These are phyloP conservation scores for Dermochelys coriacea DNA, from an alignment of 2,797 vertebrate genomes.

Conservation along the genomic window DNA sequence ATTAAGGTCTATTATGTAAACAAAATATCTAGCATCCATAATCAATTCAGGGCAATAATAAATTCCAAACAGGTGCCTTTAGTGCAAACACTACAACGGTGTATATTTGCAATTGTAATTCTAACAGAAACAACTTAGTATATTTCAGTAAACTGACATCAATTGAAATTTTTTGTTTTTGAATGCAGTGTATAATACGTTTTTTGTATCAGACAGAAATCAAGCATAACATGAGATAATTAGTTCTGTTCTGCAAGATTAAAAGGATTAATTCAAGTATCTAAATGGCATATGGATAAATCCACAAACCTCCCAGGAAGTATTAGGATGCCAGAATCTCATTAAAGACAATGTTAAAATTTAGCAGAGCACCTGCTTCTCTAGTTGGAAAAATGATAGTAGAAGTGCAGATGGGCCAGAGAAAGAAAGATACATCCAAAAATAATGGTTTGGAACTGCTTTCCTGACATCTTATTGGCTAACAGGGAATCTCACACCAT, in stretches of 20 bases:
- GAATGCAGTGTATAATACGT: neutral
- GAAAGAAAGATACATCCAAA: neutral
- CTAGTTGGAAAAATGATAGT: neutral
- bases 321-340: conserved; percentile 17
- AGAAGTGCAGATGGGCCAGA: neutral
- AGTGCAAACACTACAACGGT: neutral
- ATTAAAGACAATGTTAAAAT: conserved; percentile 51
- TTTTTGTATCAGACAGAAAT: conserved; percentile 30
- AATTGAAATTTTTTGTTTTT: neutral
- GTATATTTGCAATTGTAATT: neutral
- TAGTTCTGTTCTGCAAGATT: conserved; percentile 18
- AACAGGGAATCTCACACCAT: neutral
- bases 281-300: conserved; percentile 21
- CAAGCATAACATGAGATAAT: conserved; percentile 32
- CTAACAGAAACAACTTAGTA: neutral
- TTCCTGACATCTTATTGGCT: neutral
- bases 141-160: neutral
- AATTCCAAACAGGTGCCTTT: conserved; percentile 10
- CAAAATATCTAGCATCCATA: neutral
- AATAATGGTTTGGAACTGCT: neutral
- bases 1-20: neutral
- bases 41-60: neutral
- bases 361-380: conserved; percentile 21
- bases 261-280: conserved; percentile 27
- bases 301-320: conserved; percentile 12